Conservation (phyloP, 2,113 vertebrate species). For the Calidris pugnax region DNA sequence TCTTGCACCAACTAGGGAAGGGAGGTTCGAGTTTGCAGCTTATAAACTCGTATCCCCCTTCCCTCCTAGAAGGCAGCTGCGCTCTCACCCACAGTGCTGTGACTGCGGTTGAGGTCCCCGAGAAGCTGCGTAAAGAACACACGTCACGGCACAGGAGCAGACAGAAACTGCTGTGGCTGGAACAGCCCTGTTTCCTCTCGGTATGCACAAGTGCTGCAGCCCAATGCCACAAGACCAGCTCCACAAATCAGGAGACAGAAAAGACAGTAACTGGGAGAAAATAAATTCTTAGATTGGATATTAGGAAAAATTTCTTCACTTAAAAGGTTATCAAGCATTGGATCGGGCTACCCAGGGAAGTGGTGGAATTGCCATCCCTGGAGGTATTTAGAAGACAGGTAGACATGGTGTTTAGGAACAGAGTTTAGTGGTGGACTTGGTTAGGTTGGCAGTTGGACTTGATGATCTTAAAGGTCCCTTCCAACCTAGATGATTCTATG, state of each 20-base stretch:
- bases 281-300: background rate
- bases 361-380: background rate
- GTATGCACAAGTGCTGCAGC: background rate
- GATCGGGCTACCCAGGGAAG: background rate
- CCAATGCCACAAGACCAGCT: background rate
- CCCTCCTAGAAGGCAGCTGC: background rate
- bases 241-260: background rate
- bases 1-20: background rate
- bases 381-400: background rate
- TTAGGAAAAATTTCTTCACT: background rate
- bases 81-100: background rate
- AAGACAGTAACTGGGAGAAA: background rate
- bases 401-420: background rate
- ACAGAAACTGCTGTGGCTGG: background rate
- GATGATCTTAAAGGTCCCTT: background rate
- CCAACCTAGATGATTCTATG: background rate
- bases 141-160: fast-evolving
- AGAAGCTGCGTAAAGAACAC: fast-evolving
- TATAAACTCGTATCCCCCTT: background rate
- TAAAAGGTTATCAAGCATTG: background rate
- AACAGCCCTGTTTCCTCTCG: background rate
- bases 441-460: background rate
- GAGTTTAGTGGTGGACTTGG: background rate
- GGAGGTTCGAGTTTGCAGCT: background rate
- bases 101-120: background rate